These are phyloP conservation scores for Protobothrops flavoviridis DNA, from an alignment of 2,113 vertebrate genomes.

Conservation along the genomic window DNA sequence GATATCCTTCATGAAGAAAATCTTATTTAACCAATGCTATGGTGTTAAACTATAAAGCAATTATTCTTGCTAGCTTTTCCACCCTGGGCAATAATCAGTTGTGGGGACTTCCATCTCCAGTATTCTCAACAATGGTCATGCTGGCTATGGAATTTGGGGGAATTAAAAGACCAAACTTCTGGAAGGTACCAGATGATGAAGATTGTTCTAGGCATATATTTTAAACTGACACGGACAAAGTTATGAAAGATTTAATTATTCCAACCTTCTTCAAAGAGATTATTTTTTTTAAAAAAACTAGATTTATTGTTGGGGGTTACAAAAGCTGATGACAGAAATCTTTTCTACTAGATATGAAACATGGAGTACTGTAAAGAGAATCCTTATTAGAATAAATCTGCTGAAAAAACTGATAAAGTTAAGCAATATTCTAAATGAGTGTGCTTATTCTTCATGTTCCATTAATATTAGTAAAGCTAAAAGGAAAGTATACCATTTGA, in stretches of 20 bases:
- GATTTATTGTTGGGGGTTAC: no score
- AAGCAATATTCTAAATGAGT: neutral
- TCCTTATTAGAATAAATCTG: constrained; percentile 20
- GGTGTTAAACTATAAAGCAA: neutral
- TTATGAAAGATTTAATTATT: no score
- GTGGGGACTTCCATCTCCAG: no score
- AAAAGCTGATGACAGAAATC: no score
- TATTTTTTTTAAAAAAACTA: no score
- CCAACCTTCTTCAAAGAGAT: no score
- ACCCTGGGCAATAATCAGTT: neutral
- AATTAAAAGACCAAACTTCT: no score
- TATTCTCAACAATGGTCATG: no score
- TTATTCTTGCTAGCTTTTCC: neutral
- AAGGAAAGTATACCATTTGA: neutral
- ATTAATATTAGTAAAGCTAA: neutral
- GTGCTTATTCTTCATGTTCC: neutral
- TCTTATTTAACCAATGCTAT: neutral
- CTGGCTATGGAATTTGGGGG: no score
- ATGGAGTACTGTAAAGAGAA: neutral
- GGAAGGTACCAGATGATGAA: no score
- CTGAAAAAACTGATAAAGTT: neutral
- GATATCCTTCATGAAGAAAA: neutral
- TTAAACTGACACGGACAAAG: no score
- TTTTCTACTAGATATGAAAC: neutral
- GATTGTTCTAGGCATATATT: no score